Evolutionary conservation across 2,113 vertebrate genomes (phyloP), one percentile per base, ranked within the genome.

Genomic region (Oreochromis niloticus): DNA sequence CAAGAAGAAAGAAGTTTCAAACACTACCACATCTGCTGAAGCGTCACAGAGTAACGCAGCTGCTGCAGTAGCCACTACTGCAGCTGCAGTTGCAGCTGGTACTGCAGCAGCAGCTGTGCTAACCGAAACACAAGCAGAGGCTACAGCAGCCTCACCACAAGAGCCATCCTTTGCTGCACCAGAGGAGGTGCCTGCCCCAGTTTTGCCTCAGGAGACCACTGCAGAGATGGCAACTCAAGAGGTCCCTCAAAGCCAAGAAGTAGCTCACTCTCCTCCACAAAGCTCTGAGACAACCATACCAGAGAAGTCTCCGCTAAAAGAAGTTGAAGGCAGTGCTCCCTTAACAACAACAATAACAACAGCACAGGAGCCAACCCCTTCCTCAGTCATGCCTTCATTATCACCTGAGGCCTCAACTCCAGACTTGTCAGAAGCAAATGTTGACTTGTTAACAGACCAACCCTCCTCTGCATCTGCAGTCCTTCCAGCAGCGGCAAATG

Each of bases 1-100:
- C 17, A 94, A 92, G 82, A 95, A 95, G 73, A 84, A 61, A 0
- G 87, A 34, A 9, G n/a, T 17, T 30, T 27, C 84, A 8, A 84
- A 87, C 19, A 1, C 85, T 7, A 54, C 43, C 5, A 54, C 19
- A 12, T 22, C 57, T 56, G 46, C 19, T 52, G 68, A n/a, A 3
- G 52, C n/a, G 11, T 8, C 57, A n/a, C 48, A 54, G 34, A 39
- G 9, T 4, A 19, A 75, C 16, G 43, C 83, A 5, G 27, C 4
- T 16, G 73, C 54, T n/a, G 61, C 22, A 2, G 14, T 19, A 7
- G 54, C n/a, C 4, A 4, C 34, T 39, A 66, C 61, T 66, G 32
- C 4, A 36, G 59, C 17, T n/a, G 59, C 34, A 30, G 57, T 43
- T 9, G 89, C 13, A 34, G 81, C 73, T 7, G 66, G 52, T 9